These are phyloP conservation scores for Lysandra coridon DNA, from an alignment of 2,888 invertebrate genomes.

Conservation along the genomic window DNA sequence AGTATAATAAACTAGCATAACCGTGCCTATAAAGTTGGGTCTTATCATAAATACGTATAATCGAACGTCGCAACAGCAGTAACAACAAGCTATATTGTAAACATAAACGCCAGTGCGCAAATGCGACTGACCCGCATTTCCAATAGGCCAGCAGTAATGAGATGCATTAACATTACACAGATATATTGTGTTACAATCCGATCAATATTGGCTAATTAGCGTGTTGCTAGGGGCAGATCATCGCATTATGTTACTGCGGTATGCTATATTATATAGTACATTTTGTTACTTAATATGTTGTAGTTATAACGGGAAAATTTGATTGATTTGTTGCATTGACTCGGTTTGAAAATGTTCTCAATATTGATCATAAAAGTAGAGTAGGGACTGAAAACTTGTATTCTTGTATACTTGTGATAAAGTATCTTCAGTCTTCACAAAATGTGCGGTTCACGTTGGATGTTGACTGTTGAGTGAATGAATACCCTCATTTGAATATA, in stretches of 20 bases:
- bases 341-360: background rate
- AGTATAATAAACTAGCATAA: constrained; percentile 10
- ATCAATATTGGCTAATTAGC: constrained; percentile 70
- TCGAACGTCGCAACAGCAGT: background rate
- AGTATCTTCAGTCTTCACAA: background rate
- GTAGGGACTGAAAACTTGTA: background rate
- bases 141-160: constrained; percentile 71
- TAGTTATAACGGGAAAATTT: background rate
- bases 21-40: background rate
- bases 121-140: constrained; percentile 67
- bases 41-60: constrained; percentile 16
- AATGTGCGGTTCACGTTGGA: background rate
- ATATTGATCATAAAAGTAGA: background rate
- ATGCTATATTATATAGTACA: background rate
- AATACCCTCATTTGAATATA: background rate
- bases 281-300: background rate
- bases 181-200: constrained; percentile 52
- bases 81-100: background rate
- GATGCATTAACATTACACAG: constrained; percentile 50
- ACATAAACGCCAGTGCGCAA: constrained; percentile 39
- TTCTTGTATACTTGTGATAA: background rate
- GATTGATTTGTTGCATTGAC: background rate
- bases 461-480: background rate
- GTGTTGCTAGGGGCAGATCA: constrained; percentile 43
- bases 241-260: constrained; percentile 9